Evolutionary conservation across 2,797 vertebrate genomes (phyloP).

Genomic region (Tapera naevia): DNA sequence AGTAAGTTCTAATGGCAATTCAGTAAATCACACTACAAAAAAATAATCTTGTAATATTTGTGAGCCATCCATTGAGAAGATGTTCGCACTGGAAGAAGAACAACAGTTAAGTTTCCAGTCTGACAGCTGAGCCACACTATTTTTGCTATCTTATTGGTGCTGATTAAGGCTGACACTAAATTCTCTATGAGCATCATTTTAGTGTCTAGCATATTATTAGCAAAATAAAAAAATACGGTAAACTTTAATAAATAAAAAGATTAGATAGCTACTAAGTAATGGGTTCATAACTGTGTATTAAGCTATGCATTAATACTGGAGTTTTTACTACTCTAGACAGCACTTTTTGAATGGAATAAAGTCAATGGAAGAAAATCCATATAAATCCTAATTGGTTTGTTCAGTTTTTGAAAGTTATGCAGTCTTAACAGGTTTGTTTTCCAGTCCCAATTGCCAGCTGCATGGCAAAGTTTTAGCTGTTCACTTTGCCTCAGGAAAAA

Average conservation of each 20-base stretch:
- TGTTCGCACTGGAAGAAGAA: slow-evolving; percentile 1
- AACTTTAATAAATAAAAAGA: background rate
- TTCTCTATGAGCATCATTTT: background rate
- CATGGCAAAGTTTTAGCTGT: slow-evolving; percentile 50
- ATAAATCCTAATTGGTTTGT: slow-evolving; percentile 8
- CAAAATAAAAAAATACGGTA: background rate
- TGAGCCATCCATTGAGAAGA: background rate
- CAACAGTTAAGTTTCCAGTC: background rate
- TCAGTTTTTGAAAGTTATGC: background rate
- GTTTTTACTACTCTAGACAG: background rate
- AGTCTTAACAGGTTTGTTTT: background rate
- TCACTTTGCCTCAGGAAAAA: slow-evolving; percentile 73
- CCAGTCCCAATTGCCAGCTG: background rate
- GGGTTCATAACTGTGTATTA: background rate
- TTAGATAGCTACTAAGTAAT: background rate
- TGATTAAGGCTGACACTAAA: background rate
- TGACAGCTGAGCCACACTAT: background rate
- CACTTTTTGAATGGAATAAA: background rate
- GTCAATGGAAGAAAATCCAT: background rate
- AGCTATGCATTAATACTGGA: background rate
- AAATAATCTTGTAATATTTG: slow-evolving; percentile 40
- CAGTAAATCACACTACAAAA: slow-evolving; percentile 33
- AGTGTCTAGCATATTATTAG: background rate
- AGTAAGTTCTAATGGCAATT: slow-evolving; percentile 31
- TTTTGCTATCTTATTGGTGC: background rate